A percentile compares a stretch with the other conserved stretches of the same genome.
Evolutionary conservation across 1,140 invertebrate species (phyloP).

Genomic region (Holotrichia oblita): DNA sequence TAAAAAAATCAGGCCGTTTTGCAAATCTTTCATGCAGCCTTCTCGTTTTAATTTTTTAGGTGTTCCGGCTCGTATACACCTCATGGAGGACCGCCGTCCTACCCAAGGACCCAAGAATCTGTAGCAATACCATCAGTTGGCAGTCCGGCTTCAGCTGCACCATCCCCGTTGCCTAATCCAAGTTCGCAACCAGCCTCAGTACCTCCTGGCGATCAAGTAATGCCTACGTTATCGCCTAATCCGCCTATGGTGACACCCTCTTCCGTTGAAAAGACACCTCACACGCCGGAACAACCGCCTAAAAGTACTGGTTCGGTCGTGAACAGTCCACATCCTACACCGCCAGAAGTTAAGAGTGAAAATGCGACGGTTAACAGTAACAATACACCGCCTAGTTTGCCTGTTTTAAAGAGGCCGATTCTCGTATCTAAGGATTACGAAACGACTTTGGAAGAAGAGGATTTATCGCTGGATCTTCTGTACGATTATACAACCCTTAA

Average conservation of each 20-base stretch:
- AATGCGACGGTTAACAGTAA: slow-evolving; percentile 39
- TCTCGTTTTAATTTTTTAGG: slow-evolving; percentile 34
- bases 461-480: slow-evolving; percentile 81
- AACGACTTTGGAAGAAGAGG: slow-evolving; percentile 76
- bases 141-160: slow-evolving; percentile 78
- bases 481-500: slow-evolving; percentile 89
- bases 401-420: slow-evolving; percentile 73
- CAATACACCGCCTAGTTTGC: slow-evolving; percentile 47
- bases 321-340: slow-evolving; percentile 53
- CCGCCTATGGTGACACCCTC: slow-evolving; percentile 58
- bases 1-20: not conserved
- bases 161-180: slow-evolving; percentile 80
- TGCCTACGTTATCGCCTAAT: slow-evolving; percentile 72
- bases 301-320: slow-evolving; percentile 53
- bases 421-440: slow-evolving; percentile 77
- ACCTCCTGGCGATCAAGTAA: slow-evolving; percentile 75
- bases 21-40: not conserved
- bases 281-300: slow-evolving; percentile 55
- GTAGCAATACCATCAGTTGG: slow-evolving; percentile 74
- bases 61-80: slow-evolving; percentile 64
- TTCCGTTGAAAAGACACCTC: slow-evolving; percentile 54
- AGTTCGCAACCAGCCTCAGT: slow-evolving; percentile 80
- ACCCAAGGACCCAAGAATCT: slow-evolving; percentile 71
- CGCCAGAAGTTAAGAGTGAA: slow-evolving; percentile 43
- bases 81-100: slow-evolving; percentile 70